Evolutionary conservation across 2,888 invertebrate species (phyloP).

Genomic region (Ophion ventricosus): DNA sequence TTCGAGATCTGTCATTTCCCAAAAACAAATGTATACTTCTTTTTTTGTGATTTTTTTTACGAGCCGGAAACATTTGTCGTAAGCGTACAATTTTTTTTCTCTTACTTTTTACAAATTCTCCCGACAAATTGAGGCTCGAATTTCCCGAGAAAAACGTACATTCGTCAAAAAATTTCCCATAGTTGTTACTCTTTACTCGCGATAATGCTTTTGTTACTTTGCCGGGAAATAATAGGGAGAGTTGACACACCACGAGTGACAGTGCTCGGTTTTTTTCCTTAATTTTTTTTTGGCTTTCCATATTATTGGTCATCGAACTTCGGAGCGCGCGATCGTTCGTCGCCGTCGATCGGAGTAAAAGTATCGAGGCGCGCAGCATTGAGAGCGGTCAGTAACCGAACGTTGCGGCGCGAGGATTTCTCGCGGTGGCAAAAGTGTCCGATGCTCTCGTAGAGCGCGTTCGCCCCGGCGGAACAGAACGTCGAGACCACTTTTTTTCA

Average conservation of each 20-base stretch:
- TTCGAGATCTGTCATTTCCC: background rate
- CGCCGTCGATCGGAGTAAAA: slow-evolving; percentile 59
- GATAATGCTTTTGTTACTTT: background rate
- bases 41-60: background rate
- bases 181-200: background rate
- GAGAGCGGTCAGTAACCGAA: slow-evolving; percentile 66
- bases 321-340: slow-evolving; percentile 16
- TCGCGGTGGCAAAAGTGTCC: slow-evolving; percentile 30
- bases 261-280: slow-evolving; percentile 8
- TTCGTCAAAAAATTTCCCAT: too few species aligned
- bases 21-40: background rate
- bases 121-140: too few species aligned
- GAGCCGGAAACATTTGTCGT: background rate
- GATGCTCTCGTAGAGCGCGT: slow-evolving; percentile 32
- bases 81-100: background rate
- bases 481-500: slow-evolving; percentile 19
- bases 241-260: background rate
- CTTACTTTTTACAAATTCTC: background rate
- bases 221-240: background rate
- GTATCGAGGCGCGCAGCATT: slow-evolving; percentile 57
- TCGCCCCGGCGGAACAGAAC: slow-evolving; percentile 34
- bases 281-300: slow-evolving; percentile 37
- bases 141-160: too few species aligned
- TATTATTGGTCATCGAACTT: slow-evolving; percentile 61
- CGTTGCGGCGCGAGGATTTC: slow-evolving; percentile 49